These are phyloP conservation scores for Morbakka virulenta DNA, from an alignment of 30 jellyfish, hydroid and myxozoan genomes.

Conservation along the genomic window DNA sequence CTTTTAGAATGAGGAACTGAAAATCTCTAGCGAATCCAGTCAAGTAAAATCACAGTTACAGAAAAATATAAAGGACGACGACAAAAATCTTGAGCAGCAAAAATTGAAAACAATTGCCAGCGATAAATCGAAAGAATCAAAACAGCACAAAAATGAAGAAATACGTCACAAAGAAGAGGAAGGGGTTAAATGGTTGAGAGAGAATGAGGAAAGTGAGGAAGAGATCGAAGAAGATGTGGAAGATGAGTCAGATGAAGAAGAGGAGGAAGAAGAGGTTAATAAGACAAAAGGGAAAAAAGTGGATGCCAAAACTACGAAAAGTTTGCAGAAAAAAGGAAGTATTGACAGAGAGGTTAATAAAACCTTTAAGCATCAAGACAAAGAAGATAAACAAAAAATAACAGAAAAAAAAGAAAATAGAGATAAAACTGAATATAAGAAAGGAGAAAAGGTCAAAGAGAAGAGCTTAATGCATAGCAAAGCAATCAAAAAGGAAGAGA, in stretches of 20 bases:
- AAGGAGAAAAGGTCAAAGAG: slow-evolving; percentile 21
- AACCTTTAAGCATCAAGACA: background rate
- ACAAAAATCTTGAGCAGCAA: slow-evolving; percentile 2
- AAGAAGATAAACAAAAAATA: too few relatives aligned
- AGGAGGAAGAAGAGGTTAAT: slow-evolving; percentile 1
- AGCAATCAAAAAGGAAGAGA: slow-evolving; percentile 15
- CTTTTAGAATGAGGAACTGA: background rate
- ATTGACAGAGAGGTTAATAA: background rate
- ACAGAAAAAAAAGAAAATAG: background rate
- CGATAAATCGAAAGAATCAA: slow-evolving; percentile 34
- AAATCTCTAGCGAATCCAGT: background rate
- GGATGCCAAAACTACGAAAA: background rate
- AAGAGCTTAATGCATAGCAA: slow-evolving; percentile 7
- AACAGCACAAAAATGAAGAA: too few relatives aligned
- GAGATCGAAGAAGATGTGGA: slow-evolving; percentile 51
- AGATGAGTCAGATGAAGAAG: slow-evolving; percentile 31
- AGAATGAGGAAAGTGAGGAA: slow-evolving; percentile 13
- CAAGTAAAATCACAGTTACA: background rate
- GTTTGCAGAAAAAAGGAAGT: background rate
- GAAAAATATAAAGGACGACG: slow-evolving; percentile 17
- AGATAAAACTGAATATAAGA: background rate
- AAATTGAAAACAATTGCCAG: slow-evolving; percentile 10
- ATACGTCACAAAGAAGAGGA: background rate
- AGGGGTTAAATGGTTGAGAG: background rate
- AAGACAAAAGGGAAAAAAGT: background rate